Percentiles rank a stretch among this genome's conserved stretches.
Evolutionary conservation across 2,797 vertebrate genomes (phyloP).

Genomic region (Benthosema pterotum): DNA sequence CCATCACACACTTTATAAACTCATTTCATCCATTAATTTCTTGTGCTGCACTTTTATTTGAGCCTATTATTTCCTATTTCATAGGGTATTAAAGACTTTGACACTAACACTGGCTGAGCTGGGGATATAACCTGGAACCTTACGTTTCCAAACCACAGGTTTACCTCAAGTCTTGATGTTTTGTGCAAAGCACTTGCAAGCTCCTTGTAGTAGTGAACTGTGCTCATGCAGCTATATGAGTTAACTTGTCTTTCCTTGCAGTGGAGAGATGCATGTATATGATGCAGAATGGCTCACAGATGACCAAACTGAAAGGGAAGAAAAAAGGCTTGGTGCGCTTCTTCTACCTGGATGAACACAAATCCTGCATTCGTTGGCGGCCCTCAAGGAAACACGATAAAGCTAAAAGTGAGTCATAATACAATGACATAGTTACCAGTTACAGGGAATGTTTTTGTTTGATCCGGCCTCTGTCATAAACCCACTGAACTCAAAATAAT

Average conservation of each 20-base stretch:
- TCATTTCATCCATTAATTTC: too few species aligned
- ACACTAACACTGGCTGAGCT: too few species aligned
- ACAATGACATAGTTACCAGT: not conserved
- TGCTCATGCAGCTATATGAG: too few species aligned
- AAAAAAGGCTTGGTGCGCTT: conserved; percentile 90
- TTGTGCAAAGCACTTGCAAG: too few species aligned
- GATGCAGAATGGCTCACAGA: conserved; percentile 93
- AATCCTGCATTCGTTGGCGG: conserved; percentile 94
- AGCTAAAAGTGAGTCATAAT: conserved; percentile 90
- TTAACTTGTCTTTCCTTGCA: conserved; percentile 53
- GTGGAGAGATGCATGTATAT: conserved; percentile 95
- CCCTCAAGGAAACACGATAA: conserved; percentile 95
- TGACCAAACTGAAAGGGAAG: conserved; percentile 93
- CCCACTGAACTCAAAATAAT: not conserved
- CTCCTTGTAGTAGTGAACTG: too few species aligned
- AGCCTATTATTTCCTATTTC: too few species aligned
- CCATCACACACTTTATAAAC: too few species aligned
- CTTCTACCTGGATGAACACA: conserved; percentile 94
- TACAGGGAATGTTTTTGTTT: not conserved
- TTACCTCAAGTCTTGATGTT: too few species aligned
- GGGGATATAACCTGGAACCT: too few species aligned
- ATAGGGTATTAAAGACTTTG: too few species aligned
- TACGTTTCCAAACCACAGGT: too few species aligned
- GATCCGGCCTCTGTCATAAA: not conserved
- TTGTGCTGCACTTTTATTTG: too few species aligned